Percentiles rank a stretch among this genome's conserved stretches.
phyloP scores from a whole-genome alignment of 2,888 invertebrate species.

The Phengaris arion region DNA sequence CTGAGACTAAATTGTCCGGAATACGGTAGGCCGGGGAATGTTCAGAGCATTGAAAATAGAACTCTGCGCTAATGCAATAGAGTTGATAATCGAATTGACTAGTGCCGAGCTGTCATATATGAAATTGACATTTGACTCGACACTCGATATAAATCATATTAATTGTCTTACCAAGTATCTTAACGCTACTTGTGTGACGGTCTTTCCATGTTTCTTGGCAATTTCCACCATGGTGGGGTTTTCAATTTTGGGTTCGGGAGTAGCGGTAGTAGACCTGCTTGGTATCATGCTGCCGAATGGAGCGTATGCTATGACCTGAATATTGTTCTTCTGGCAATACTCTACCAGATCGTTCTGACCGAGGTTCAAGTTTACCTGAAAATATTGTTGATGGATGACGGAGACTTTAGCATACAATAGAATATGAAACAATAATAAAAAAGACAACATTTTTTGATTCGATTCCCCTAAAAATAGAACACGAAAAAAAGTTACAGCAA shows the following conservation, averaged over 20 bases:
- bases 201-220: constrained; percentile 81
- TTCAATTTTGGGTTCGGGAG: constrained; percentile 74
- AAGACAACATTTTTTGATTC: too few relatives aligned
- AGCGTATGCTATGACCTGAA: constrained; percentile 82
- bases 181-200: constrained; percentile 81
- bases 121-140: too few relatives aligned
- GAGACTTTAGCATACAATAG: too few relatives aligned
- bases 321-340: constrained; percentile 79
- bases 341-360: constrained; percentile 82
- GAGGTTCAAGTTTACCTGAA: constrained; percentile 80
- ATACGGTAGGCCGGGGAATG: too few relatives aligned
- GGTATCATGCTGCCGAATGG: constrained; percentile 82
- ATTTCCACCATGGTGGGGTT: constrained; percentile 78
- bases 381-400: not conserved
- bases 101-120: too few relatives aligned
- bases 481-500: too few relatives aligned
- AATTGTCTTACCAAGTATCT: constrained; percentile 77
- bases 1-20: too few relatives aligned
- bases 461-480: too few relatives aligned
- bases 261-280: constrained; percentile 60
- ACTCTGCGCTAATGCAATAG: too few relatives aligned
- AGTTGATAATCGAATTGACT: too few relatives aligned
- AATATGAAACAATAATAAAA: too few relatives aligned
- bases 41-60: too few relatives aligned
- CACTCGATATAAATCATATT: not conserved